Conservation (phyloP, 2,888 invertebrate species). For the Cacoxenus indagator region DNA sequence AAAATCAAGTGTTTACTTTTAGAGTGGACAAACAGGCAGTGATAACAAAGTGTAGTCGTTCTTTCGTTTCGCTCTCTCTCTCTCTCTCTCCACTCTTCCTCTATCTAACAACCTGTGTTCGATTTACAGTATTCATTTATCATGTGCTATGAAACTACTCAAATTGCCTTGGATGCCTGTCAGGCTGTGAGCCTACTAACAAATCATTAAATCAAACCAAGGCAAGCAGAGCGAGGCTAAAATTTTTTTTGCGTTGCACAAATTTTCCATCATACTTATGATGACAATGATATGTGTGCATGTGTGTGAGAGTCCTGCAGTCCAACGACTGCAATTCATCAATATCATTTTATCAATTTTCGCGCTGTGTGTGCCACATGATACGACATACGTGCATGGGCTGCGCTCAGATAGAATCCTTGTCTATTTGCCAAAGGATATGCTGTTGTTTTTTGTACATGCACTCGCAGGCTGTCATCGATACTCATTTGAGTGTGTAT, state of each 20-base stretch:
- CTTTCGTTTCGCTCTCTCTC: too few relatives aligned
- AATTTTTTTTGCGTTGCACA: conserved; percentile 41
- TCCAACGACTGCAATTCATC: conserved; percentile 61
- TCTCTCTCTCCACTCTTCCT: too few relatives aligned
- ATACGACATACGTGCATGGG: not conserved
- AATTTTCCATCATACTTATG: conserved; percentile 52
- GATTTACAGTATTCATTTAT: conserved; percentile 39
- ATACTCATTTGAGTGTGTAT: not conserved
- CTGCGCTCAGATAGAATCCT: conserved; percentile 42
- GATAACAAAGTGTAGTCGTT: not conserved
- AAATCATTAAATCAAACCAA: conserved; percentile 28
- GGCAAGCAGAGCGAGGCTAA: conserved; percentile 47
- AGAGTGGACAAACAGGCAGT: not conserved
- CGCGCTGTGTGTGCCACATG: conserved; percentile 20
- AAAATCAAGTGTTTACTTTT: conserved; percentile 6
- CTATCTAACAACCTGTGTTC: too few relatives aligned
- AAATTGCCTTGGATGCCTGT: too few relatives aligned
- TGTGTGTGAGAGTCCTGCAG: conserved; percentile 39
- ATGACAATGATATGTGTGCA: conserved; percentile 19
- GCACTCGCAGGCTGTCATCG: conserved; percentile 27
- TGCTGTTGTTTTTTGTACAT: conserved; percentile 52
- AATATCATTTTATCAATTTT: conserved; percentile 69
- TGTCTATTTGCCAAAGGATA: conserved; percentile 63
- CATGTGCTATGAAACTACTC: not conserved
- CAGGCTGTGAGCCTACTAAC: conserved; percentile 19